Evolutionary conservation across 2,797 vertebrate species (phyloP).

Genomic region (Enteromius argenteus): DNA sequence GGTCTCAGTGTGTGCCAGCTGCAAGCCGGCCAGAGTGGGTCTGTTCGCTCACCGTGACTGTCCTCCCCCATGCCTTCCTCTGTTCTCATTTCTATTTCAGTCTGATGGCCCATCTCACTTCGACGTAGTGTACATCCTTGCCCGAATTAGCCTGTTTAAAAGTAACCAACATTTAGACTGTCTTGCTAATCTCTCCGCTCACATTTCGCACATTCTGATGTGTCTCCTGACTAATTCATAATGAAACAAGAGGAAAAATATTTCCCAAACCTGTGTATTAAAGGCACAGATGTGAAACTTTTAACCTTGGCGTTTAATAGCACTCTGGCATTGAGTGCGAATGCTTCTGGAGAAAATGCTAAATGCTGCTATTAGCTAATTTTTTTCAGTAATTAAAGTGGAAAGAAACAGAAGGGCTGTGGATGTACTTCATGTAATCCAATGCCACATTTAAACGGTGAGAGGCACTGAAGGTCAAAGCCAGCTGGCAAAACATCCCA

Average conservation of each 20-base stretch:
- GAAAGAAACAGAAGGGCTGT: background rate
- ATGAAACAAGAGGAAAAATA: conserved; percentile 44
- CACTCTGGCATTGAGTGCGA: background rate
- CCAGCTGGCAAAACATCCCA: conserved; percentile 43
- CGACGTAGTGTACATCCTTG: conserved; percentile 70
- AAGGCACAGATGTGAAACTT: conserved; percentile 5
- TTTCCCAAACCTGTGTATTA: background rate
- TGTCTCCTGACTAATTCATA: conserved; percentile 39
- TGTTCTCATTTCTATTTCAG: conserved; percentile 83
- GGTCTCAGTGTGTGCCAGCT: conserved; percentile 51
- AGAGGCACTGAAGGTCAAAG: conserved; percentile 36
- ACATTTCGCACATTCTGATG: conserved; percentile 43
- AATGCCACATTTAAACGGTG: conserved; percentile 3
- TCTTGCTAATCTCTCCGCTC: conserved; percentile 62
- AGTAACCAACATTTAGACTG: conserved; percentile 74
- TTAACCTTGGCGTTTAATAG: background rate
- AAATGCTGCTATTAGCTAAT: background rate
- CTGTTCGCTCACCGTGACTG: conserved; percentile 55
- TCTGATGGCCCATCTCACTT: conserved; percentile 73
- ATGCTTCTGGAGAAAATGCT: background rate
- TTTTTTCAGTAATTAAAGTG: background rate
- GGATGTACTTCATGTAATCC: conserved; percentile 5
- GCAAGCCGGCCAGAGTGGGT: conserved; percentile 53
- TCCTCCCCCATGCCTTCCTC: conserved; percentile 64
- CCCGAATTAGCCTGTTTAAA: conserved; percentile 77